Base-by-base conservation (phyloP, 53 echinoderm and acorn worm genomes). In the Temnopleurus reevesii region DNA sequence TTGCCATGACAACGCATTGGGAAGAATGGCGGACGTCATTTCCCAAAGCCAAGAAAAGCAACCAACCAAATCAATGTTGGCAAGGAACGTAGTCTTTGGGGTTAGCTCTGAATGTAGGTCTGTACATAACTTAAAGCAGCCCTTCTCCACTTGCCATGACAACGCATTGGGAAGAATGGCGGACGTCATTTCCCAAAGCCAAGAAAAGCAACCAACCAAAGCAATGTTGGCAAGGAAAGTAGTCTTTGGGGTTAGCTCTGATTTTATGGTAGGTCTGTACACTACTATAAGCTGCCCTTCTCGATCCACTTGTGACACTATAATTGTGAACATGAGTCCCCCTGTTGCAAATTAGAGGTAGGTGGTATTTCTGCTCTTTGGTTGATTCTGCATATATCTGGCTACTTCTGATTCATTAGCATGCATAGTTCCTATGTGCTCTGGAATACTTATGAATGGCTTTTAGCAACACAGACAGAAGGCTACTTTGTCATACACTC, bases 301-400 rank as follows among this genome's bases (percentile, higher is more conserved):
- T 17, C 86, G 64, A 23, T 82, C 45, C 58, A 59, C 60, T n/a
- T n/a, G n/a, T n/a, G n/a, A n/a, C n/a, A 0, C n/a, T n/a, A n/a
- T 49, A 60, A 61, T 93, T 93, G 29, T 93, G 90, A 26, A 85
- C 30, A 64, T 86, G 76, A 53, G 90, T 93, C 9, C 93, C 93
- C 58, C 90, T 47, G 77, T 93, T 93, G 53, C 92, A 25, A 63
- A 92, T 92, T 21, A 66, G 82, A 17, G 89, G 55, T n/a, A 89
- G 87, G 45, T 59, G 47, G 45, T 89, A 34, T 59, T 81, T 60
- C 64, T 53, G 61, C 46, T 92, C 53, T 49, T 81, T 44, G 57
- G 89, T 46, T 44, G 57, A 55, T 28, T 86, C 46, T 86, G 86
- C 76, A 34, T 57, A 60, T 66, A 66, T 66, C 66, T 66, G 38